Percentiles rank a stretch among this genome's conserved stretches.
phyloP scores from a whole-genome alignment of 2,113 vertebrate species.

The Plecotus auritus region DNA sequence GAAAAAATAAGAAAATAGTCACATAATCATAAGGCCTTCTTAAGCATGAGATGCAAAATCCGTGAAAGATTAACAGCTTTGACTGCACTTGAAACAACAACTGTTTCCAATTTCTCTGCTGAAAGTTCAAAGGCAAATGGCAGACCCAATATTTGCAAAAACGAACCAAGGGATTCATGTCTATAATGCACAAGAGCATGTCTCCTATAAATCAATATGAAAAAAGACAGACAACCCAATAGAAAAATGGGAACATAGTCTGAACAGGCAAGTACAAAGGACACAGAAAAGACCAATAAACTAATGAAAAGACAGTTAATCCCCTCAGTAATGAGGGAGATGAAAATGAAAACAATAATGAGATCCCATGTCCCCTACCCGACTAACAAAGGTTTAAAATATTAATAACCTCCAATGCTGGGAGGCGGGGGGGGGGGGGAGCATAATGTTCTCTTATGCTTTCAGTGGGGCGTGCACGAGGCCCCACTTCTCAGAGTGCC shows the following conservation, averaged over 20 bases:
- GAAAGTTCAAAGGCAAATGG: not conserved
- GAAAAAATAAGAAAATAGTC: not conserved
- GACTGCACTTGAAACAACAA: not conserved
- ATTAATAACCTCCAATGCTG: not conserved
- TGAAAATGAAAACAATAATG: not conserved
- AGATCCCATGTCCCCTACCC: not conserved
- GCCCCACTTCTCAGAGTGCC: not conserved
- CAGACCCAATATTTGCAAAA: not conserved
- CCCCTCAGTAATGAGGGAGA: not conserved
- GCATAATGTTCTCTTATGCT: not conserved
- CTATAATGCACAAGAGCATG: not conserved
- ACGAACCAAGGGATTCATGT: not conserved
- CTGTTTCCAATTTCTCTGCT: not conserved
- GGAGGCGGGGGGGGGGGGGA: fast-evolving
- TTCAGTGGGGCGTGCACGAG: no score
- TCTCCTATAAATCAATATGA: not conserved
- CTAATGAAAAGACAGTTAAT: not conserved
- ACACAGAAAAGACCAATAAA: not conserved
- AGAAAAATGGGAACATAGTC: not conserved
- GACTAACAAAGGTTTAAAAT: not conserved
- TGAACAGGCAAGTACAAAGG: not conserved
- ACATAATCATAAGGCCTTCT: not conserved
- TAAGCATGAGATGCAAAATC: not conserved
- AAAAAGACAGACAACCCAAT: not conserved
- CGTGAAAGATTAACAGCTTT: not conserved